phyloP scores from a whole-genome alignment of 2,888 invertebrate genomes.

The Rutpela maculata region DNA sequence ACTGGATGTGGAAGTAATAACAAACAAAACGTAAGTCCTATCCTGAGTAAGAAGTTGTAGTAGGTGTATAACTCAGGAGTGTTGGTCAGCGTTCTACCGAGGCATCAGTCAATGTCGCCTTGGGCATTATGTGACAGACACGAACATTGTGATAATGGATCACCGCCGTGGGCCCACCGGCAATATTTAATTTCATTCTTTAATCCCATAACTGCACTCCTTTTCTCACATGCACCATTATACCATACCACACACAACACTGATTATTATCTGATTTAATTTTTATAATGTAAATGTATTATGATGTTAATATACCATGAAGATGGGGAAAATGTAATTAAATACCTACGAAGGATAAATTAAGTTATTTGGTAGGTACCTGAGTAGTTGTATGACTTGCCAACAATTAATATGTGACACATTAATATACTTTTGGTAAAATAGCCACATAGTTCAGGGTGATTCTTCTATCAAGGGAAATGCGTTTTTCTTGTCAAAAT shows the following conservation, averaged over 20 bases:
- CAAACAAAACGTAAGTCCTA: neutral
- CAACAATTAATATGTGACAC: no score
- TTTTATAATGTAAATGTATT: constrained; percentile 24
- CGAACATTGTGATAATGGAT: constrained; percentile 68
- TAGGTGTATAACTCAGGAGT: constrained; percentile 26
- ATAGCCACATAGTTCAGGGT: no score
- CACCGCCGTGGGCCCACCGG: constrained; percentile 63
- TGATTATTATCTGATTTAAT: constrained; percentile 27
- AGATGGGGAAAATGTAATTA: neutral
- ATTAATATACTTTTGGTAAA: no score
- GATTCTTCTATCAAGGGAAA: no score
- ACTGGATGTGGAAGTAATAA: no score
- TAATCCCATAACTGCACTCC: constrained; percentile 57
- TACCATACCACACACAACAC: constrained; percentile 47
- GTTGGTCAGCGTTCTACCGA: constrained; percentile 45
- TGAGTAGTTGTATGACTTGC: no score
- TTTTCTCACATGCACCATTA: constrained; percentile 57
- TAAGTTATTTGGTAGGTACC: neutral
- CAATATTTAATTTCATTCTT: constrained; percentile 63
- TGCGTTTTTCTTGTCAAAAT: no score
- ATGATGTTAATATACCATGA: constrained; percentile 4
- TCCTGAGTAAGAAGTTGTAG: constrained; percentile 9
- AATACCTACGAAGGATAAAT: neutral
- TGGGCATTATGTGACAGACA: constrained; percentile 65
- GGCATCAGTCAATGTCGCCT: constrained; percentile 68